Evolutionary conservation across 2,888 invertebrate genomes (phyloP).

Genomic region (Tolmerus cingulatus): DNA sequence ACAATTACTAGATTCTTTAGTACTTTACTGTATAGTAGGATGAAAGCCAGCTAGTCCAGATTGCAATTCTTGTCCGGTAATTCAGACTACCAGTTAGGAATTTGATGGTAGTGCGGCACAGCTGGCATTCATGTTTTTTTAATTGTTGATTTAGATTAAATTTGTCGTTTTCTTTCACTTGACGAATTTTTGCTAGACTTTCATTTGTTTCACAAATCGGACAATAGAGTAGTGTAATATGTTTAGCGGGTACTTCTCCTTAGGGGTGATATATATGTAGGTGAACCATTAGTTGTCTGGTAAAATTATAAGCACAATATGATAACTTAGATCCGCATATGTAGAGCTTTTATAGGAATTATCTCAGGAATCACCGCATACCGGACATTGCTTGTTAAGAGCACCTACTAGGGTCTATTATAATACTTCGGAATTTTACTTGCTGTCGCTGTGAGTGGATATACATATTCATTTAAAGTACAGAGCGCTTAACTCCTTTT

Average conservation of each 20-base stretch:
- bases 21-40: background rate
- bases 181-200: background rate
- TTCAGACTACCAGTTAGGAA: background rate
- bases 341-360: background rate
- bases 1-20: background rate
- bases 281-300: background rate
- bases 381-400: constrained; percentile 47
- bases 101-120: background rate
- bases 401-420: background rate
- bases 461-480: background rate
- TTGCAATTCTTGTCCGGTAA: background rate
- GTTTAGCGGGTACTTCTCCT: background rate
- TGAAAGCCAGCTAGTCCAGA: background rate
- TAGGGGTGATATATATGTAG: background rate
- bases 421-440: background rate
- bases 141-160: background rate
- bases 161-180: background rate
- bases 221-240: background rate
- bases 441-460: background rate
- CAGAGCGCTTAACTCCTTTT: background rate
- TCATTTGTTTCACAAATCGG: background rate
- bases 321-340: background rate
- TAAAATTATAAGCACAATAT: background rate
- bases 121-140: background rate
- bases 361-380: constrained; percentile 6